These are phyloP conservation scores for Phortica okadai DNA, from an alignment of 2,888 invertebrate species.

Conservation along the genomic window DNA sequence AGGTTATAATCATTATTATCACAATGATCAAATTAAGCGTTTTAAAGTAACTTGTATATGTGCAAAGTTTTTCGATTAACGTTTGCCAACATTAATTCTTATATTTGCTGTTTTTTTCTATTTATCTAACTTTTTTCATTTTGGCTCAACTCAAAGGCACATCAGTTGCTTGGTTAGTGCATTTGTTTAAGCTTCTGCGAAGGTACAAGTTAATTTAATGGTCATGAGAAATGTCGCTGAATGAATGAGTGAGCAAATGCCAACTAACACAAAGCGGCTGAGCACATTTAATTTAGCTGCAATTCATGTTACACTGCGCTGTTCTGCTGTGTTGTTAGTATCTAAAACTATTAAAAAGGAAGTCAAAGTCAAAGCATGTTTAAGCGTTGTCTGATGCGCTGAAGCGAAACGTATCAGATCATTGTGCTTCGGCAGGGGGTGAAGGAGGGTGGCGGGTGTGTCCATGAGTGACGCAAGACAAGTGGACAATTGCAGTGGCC, in stretches of 20 bases:
- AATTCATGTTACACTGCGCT: not conserved
- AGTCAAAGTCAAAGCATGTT: slow-evolving; percentile 25
- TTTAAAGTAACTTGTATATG: slow-evolving; percentile 70
- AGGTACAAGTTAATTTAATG: slow-evolving; percentile 24
- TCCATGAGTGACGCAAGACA: not conserved
- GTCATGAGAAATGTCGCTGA: not conserved
- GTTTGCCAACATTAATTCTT: slow-evolving; percentile 43
- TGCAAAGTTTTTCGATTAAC: slow-evolving; percentile 69
- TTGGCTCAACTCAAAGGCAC: not conserved
- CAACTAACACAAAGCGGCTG: not conserved
- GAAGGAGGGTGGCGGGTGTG: not conserved
- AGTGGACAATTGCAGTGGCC: slow-evolving; percentile 9
- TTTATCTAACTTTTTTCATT: not conserved
- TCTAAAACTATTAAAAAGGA: slow-evolving; percentile 28
- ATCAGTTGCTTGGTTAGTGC: not conserved
- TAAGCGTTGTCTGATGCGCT: not conserved
- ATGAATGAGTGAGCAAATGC: not conserved
- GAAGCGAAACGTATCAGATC: not conserved
- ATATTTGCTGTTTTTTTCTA: not conserved
- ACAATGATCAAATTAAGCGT: slow-evolving; percentile 68
- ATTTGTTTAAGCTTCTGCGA: not conserved
- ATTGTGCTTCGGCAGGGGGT: not conserved
- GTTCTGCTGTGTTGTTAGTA: not conserved
- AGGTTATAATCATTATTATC: slow-evolving; percentile 36
- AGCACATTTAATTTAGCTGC: slow-evolving; percentile 26